phyloP scores from a whole-genome alignment of 1,140 invertebrate genomes.

The Phymastichus coffea region DNA sequence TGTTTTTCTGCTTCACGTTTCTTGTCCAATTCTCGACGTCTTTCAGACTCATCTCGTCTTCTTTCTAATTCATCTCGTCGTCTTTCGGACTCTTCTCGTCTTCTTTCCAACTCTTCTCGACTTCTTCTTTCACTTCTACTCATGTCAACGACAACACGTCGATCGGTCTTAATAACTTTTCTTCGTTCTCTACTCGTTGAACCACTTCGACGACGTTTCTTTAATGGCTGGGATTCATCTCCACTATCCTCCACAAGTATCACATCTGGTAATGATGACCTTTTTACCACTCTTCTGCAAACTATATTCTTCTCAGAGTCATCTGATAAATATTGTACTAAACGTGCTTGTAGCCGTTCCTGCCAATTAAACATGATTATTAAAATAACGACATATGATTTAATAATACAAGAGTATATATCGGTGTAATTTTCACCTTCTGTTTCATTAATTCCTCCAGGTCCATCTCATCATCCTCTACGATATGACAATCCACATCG shows the following conservation, averaged over 20 bases:
- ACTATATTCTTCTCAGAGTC: conserved; percentile 48
- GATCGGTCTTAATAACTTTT: conserved; percentile 47
- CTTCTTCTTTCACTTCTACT: conserved; percentile 45
- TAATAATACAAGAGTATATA: neutral
- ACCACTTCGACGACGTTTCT: conserved; percentile 45
- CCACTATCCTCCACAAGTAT: conserved; percentile 54
- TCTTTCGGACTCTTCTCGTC: conserved; percentile 40
- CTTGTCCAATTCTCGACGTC: conserved; percentile 41
- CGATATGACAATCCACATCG: conserved; percentile 68
- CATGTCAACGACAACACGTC: conserved; percentile 52
- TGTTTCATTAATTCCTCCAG: conserved; percentile 86
- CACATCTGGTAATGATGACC: conserved; percentile 45
- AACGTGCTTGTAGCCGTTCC: conserved; percentile 62
- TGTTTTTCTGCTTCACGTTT: conserved; percentile 38
- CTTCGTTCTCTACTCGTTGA: conserved; percentile 44
- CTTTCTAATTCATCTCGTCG: conserved; percentile 41
- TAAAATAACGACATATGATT: neutral
- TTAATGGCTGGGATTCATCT: conserved; percentile 35
- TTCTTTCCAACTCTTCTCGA: conserved; percentile 41
- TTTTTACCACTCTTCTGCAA: conserved; percentile 31
- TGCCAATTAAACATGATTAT: conserved; percentile 29
- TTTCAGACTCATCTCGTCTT: conserved; percentile 42
- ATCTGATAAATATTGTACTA: conserved; percentile 56
- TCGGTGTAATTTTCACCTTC: conserved; percentile 60
- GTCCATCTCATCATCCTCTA: conserved; percentile 85